These are phyloP conservation scores for Lagopus muta DNA, from an alignment of 2,113 vertebrate genomes.

Conservation along the genomic window DNA sequence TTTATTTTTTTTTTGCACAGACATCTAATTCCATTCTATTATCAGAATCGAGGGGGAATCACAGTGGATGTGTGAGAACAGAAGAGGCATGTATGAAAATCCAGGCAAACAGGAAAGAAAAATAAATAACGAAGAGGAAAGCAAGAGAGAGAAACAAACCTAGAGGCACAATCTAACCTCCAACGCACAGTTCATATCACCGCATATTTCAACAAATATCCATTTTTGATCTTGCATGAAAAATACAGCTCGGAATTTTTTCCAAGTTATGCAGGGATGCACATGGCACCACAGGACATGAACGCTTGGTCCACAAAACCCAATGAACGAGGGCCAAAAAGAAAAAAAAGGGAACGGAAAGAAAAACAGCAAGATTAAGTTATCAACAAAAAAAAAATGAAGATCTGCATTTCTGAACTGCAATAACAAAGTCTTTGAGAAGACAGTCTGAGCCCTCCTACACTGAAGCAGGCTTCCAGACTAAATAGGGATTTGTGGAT, in stretches of 20 bases:
- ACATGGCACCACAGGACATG: not conserved
- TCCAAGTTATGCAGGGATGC: not conserved
- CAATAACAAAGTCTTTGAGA: not conserved
- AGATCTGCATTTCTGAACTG: not conserved
- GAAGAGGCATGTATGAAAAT: conserved; percentile 24
- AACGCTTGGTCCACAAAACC: not conserved
- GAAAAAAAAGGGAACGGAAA: not conserved
- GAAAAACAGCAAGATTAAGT: not conserved
- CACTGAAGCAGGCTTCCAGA: not conserved
- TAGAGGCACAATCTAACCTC: conserved; percentile 20
- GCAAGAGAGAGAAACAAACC: conserved; percentile 25
- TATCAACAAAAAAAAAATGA: not conserved
- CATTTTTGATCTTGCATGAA: conserved; percentile 32
- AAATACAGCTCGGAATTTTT: conserved; percentile 31
- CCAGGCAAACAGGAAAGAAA: conserved; percentile 17
- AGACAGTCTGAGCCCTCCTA: not conserved
- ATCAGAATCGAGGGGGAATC: not conserved
- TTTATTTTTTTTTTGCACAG: not conserved
- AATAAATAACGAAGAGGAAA: conserved; percentile 43
- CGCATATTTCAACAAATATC: not conserved
- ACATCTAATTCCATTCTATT: conserved; percentile 20
- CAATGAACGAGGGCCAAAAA: not conserved
- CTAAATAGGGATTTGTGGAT: not conserved
- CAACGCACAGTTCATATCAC: not conserved
- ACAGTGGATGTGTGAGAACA: not conserved